phyloP scores from a whole-genome alignment of 1,140 invertebrate genomes.

The Pseudachorutes palmiensis region DNA sequence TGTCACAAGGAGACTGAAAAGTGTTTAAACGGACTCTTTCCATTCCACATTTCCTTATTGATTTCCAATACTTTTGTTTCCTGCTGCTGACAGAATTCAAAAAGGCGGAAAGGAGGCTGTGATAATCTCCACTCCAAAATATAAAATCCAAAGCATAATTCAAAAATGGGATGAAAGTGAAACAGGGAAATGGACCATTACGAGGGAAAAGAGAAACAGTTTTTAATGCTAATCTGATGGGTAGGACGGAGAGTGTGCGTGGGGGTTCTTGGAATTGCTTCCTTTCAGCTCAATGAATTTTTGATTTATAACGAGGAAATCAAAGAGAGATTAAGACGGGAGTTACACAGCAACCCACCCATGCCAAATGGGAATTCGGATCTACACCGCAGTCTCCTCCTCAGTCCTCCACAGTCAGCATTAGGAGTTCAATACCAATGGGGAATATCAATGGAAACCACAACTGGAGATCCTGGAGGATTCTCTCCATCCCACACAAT shows the following conservation, averaged over 20 bases:
- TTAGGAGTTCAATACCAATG: background rate
- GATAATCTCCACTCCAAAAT: no score
- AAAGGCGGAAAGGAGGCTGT: no score
- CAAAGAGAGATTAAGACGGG: conserved; percentile 35
- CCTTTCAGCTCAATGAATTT: conserved; percentile 26
- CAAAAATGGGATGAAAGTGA: no score
- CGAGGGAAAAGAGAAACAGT: background rate
- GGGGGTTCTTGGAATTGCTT: background rate
- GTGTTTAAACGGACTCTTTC: no score
- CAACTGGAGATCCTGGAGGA: background rate
- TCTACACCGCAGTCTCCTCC: background rate
- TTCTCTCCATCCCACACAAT: background rate
- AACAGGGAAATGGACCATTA: no score
- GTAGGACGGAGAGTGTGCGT: no score
- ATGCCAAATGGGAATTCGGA: conserved; percentile 23
- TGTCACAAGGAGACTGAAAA: no score
- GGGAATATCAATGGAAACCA: background rate
- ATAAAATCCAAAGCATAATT: no score
- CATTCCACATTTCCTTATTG: no score
- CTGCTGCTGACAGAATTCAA: no score
- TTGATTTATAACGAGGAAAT: conserved; percentile 36
- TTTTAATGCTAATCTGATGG: background rate
- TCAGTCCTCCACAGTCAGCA: background rate
- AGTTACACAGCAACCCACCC: conserved; percentile 26
- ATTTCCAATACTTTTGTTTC: no score